phyloP scores from a whole-genome alignment of 2,113 vertebrate species.

The Ibidorhyncha struthersii region DNA sequence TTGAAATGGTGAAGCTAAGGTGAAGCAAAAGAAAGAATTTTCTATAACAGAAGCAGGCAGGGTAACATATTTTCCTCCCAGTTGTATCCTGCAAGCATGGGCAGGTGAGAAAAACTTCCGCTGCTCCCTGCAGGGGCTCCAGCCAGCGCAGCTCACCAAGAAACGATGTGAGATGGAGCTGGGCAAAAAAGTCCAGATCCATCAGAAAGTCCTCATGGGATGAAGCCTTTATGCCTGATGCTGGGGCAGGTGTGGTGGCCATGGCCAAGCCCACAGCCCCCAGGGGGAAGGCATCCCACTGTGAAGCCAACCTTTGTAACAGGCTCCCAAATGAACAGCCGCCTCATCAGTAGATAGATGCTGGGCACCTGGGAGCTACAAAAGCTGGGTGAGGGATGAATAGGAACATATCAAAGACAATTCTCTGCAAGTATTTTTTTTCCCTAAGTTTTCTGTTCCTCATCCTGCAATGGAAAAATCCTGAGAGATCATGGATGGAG shows the following conservation, averaged over 20 bases:
- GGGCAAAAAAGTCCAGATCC: not conserved
- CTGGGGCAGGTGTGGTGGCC: not conserved
- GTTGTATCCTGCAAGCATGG: not conserved
- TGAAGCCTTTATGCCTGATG: rapidly evolving
- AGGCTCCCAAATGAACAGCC: not conserved
- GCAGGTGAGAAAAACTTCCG: not conserved
- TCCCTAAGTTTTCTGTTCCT: not conserved
- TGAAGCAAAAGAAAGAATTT: not conserved
- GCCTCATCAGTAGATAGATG: not conserved
- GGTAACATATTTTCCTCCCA: not conserved
- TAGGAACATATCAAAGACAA: not conserved
- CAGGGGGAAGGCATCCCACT: not conserved
- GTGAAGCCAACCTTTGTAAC: not conserved
- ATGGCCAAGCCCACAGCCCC: not conserved
- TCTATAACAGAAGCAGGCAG: not conserved
- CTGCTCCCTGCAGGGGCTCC: not conserved
- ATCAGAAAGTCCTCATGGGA: not conserved
- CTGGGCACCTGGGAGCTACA: not conserved
- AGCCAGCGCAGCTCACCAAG: not conserved
- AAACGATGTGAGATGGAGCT: not conserved
- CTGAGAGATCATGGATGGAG: not conserved
- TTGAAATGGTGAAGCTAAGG: not conserved
- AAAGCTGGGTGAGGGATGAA: not conserved
- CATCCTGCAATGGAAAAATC: not conserved
- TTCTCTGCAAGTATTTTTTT: not conserved